These are phyloP conservation scores for Psammodynastes pulverulentus DNA, from an alignment of 2,113 vertebrate species.

Conservation along the genomic window DNA sequence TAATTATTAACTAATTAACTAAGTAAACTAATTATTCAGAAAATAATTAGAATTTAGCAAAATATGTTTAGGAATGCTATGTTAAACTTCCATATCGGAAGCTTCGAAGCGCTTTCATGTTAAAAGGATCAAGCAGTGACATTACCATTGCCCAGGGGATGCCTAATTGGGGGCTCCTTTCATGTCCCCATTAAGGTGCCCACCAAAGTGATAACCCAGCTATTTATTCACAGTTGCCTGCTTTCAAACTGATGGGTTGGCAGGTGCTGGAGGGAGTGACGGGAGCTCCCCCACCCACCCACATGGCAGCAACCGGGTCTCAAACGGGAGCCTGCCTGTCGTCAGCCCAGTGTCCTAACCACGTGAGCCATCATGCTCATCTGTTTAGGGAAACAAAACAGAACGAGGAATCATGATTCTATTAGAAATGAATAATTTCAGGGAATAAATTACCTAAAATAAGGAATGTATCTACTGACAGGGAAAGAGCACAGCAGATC, in stretches of 20 bases:
- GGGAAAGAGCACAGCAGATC: neutral
- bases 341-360: neutral
- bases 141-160: neutral
- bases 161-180: neutral
- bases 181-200: neutral
- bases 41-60: neutral
- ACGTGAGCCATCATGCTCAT: neutral
- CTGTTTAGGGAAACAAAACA: neutral
- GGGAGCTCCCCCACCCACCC: neutral
- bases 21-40: neutral
- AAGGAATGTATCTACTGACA: neutral
- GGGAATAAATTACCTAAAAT: neutral
- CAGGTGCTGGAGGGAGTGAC: neutral
- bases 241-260: neutral
- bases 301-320: neutral
- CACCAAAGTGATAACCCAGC: neutral
- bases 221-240: neutral
- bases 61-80: neutral
- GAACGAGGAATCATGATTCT: neutral
- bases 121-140: neutral
- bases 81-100: neutral
- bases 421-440: constrained; percentile 10
- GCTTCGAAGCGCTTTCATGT: neutral
- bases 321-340: neutral
- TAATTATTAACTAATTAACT: neutral